Conservation (phyloP, 2,888 invertebrate species). For the Dynastes maya region DNA sequence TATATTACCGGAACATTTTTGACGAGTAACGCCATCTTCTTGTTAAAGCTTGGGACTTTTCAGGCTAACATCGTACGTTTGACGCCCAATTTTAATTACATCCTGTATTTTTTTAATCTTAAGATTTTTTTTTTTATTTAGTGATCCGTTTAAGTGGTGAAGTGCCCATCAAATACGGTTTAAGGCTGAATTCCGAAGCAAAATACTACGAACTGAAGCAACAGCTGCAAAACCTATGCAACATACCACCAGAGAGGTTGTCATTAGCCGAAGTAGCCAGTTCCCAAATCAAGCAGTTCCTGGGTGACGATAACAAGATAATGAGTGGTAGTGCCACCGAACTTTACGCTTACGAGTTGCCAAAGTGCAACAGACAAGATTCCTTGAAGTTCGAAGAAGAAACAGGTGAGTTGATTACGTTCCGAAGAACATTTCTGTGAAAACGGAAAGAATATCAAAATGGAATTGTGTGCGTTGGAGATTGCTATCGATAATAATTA, state of each 20-base stretch:
- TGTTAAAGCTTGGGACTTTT: too few species aligned
- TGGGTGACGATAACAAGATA: constrained; percentile 72
- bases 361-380: constrained; percentile 61
- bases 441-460: too few species aligned
- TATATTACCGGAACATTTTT: too few species aligned
- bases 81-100: too few species aligned
- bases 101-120: too few species aligned
- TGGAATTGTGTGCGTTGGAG: too few species aligned
- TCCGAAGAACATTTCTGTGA: not conserved
- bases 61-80: not conserved
- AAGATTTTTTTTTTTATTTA: constrained; percentile 63
- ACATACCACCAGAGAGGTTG: constrained; percentile 76
- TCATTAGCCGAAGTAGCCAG: constrained; percentile 82
- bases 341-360: constrained; percentile 82
- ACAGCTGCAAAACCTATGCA: constrained; percentile 78
- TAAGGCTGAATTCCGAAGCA: constrained; percentile 87
- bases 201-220: constrained; percentile 84
- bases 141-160: constrained; percentile 87
- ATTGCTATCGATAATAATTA: not conserved
- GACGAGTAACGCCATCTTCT: too few species aligned
- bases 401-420: constrained; percentile 31
- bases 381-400: constrained; percentile 42
- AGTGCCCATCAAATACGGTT: constrained; percentile 88
- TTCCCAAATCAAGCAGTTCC: constrained; percentile 77
- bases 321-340: constrained; percentile 72